Evolutionary conservation across 2,888 invertebrate genomes (phyloP).

Genomic region (Dynastes grantii): DNA sequence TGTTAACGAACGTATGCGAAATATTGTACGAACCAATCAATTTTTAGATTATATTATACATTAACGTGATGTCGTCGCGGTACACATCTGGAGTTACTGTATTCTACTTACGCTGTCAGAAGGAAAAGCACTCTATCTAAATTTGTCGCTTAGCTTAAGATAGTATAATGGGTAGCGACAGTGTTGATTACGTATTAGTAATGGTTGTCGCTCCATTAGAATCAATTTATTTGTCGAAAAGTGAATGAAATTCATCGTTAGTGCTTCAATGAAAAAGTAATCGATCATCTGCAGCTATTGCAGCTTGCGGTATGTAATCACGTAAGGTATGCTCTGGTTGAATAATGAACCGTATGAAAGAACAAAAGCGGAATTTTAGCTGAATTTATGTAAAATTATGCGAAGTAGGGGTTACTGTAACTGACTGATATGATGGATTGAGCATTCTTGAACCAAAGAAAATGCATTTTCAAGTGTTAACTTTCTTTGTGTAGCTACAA

Average conservation of each 20-base stretch:
- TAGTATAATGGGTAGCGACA: neutral
- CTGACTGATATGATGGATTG: too few species aligned
- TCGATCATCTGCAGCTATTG: too few species aligned
- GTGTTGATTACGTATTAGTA: neutral
- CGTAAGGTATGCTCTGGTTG: too few species aligned
- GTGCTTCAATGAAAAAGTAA: neutral
- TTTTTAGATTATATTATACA: neutral
- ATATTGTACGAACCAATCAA: conserved; percentile 22
- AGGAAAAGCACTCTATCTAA: conserved; percentile 21
- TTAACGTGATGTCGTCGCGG: neutral
- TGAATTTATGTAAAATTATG: too few species aligned
- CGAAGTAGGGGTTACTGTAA: too few species aligned
- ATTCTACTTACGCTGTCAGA: neutral
- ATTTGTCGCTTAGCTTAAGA: conserved; percentile 3
- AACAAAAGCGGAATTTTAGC: too few species aligned
- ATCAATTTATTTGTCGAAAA: neutral
- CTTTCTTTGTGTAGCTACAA: too few species aligned
- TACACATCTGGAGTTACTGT: neutral
- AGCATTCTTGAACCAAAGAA: too few species aligned
- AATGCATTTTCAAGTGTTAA: too few species aligned
- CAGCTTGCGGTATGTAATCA: too few species aligned
- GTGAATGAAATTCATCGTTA: neutral
- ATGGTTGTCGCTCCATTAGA: neutral
- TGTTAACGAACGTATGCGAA: too few species aligned
- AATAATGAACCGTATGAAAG: too few species aligned